These are phyloP conservation scores for Rallus limicola DNA, from an alignment of 2,113 vertebrate species.

Conservation along the genomic window DNA sequence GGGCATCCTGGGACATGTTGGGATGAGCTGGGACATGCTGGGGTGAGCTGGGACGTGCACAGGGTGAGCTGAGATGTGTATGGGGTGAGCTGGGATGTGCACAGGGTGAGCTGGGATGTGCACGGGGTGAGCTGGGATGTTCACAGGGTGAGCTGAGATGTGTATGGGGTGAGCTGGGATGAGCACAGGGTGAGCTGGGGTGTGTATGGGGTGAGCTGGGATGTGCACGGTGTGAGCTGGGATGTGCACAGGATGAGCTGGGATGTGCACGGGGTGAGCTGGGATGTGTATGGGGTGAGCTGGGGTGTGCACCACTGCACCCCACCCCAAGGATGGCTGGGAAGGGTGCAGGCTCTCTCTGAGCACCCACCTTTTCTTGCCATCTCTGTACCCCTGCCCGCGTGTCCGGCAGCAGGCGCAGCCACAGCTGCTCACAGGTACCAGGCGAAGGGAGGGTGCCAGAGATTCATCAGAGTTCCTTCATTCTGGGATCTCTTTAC, in stretches of 20 bases:
- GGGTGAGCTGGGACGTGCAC: neutral
- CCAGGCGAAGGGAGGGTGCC: neutral
- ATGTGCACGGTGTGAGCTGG: no score
- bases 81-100: neutral
- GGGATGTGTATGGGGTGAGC: neutral
- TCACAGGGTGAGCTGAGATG: no score
- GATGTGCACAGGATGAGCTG: no score
- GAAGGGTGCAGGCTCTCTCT: neutral
- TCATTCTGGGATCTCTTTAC: neutral
- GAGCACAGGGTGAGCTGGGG: no score
- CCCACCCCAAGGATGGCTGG: neutral
- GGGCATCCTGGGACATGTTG: no score
- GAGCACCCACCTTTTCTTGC: neutral
- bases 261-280: no score
- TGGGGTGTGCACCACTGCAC: accelerated
- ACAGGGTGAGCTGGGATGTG: neutral
- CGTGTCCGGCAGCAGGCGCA: accelerated
- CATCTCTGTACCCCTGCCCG: neutral
- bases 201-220: no score
- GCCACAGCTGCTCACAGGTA: neutral
- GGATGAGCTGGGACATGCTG: neutral
- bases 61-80: no score
- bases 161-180: no score
- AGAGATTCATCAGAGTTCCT: neutral
- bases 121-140: no score